Base-by-base conservation (phyloP, 2,888 invertebrate species). In the Dryobotodes eremita region DNA sequence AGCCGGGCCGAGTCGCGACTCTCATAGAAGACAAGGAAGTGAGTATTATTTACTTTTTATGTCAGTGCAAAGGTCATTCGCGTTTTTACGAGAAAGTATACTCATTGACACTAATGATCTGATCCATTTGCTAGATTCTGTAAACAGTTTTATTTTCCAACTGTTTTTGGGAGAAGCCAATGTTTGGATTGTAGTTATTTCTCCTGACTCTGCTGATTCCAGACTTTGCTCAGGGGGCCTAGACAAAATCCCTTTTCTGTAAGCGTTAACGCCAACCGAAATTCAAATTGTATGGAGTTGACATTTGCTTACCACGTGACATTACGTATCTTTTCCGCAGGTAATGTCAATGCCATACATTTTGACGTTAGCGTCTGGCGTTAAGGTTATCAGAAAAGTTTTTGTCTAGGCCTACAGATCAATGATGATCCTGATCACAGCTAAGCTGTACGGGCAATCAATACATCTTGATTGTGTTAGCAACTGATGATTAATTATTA, bases 1-100 rank as follows among this genome's bases (percentile, higher is more conserved):
- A 99, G 99, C 99, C 99, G 82, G 99, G 99, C 77, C 97, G 99
- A 92, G 99, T 99, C 59, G 99, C 98, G 20, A 99, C 99, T 42
- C 97, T 99, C 71, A 97, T 99, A 75, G 98, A 98, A 93, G 98
- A 98, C 92, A 97, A 97, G 92, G 97, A 98, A 97, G 99, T 99
- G 96, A 97, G 97, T 94, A 92, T 59, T 68, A 55, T 65, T 46
- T 36, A 36, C 6, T 79, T 83, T 82, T 74, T 69, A 66, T 70
- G 53, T 50, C 62, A 50, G 0, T 50, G 64, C 11, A 23, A 42
- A 65, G 36, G 48, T 72, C 64, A 68, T 59, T 69, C 26, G 31
- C 77, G 20, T 46, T 36, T 71, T 75, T 31, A 53, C n/a, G 6
- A 65, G 6, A 57, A 1, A 61, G 23, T n/a, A n/a, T n/a, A n/a